phyloP scores from a whole-genome alignment of 2,888 invertebrate species.

The Drosophila ustulata region DNA sequence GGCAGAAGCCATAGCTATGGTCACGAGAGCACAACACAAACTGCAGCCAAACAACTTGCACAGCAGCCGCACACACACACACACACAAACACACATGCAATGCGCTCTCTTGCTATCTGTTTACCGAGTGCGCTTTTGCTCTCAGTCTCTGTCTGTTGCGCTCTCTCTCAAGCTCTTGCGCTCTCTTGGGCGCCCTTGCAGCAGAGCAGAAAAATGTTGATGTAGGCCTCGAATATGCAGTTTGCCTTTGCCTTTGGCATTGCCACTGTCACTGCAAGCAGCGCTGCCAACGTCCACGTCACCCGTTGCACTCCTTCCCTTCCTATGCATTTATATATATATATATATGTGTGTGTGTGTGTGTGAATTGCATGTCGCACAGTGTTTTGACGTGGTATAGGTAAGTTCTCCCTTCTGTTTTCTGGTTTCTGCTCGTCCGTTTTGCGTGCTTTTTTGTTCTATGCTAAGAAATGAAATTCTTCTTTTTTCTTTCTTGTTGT shows the following conservation, averaged over 20 bases:
- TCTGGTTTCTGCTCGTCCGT: conserved; percentile 41
- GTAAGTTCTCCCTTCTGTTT: conserved; percentile 75
- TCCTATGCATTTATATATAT: conserved; percentile 30
- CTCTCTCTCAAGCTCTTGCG: conserved; percentile 11
- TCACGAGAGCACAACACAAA: conserved; percentile 65
- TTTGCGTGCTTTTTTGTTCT: conserved; percentile 70
- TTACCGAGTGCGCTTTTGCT: conserved; percentile 18
- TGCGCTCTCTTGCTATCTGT: conserved; percentile 26
- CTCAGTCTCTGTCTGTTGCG: conserved; percentile 18
- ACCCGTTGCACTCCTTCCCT: conserved; percentile 11
- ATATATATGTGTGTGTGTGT: conserved; percentile 26
- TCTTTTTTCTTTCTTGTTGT: conserved; percentile 35
- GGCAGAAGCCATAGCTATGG: conserved; percentile 67
- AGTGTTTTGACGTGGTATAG: conserved; percentile 74
- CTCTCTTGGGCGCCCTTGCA: conserved; percentile 61
- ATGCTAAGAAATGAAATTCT: conserved; percentile 65
- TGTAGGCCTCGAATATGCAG: conserved; percentile 81
- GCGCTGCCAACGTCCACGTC: conserved; percentile 45
- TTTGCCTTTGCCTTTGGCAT: conserved; percentile 81
- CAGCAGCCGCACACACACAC: conserved; percentile 27
- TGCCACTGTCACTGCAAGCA: conserved; percentile 79
- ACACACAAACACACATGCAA: conserved; percentile 13
- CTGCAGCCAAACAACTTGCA: conserved; percentile 36
- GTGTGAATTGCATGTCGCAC: conserved; percentile 69
- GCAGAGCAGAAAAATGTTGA: conserved; percentile 72